Evolutionary conservation across 2,113 vertebrate genomes (phyloP).

Genomic region (Amblyopsis rosae): DNA sequence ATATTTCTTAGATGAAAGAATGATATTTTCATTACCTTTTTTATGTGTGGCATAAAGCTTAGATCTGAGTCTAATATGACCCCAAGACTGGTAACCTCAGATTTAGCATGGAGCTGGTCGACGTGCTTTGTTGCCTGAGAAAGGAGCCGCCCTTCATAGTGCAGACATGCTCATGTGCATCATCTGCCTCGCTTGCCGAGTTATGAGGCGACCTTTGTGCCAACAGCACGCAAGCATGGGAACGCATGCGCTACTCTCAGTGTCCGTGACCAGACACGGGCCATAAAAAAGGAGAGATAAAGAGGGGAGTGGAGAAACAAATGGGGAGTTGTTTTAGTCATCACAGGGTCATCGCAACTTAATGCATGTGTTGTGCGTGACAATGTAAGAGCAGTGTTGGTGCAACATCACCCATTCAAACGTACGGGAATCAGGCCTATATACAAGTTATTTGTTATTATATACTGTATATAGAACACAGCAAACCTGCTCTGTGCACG

Average conservation of each 20-base stretch:
- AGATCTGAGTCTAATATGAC: too few relatives aligned
- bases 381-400: slow-evolving; percentile 1
- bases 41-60: too few relatives aligned
- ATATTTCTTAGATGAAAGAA: too few relatives aligned
- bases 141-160: not conserved
- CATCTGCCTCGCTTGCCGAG: not conserved
- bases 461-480: not conserved
- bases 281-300: slow-evolving; percentile 23
- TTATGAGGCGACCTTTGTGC: not conserved
- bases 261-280: slow-evolving; percentile 15
- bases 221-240: not conserved
- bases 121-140: not conserved
- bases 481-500: too few relatives aligned
- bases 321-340: slow-evolving; percentile 32
- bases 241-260: not conserved
- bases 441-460: not conserved
- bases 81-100: too few relatives aligned
- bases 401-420: not conserved
- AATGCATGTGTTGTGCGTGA: slow-evolving; percentile 26
- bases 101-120: not conserved
- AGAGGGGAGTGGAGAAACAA: slow-evolving; percentile 9
- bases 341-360: slow-evolving; percentile 23
- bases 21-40: too few relatives aligned
- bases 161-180: not conserved
- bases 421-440: not conserved